Evolutionary conservation across 2,797 vertebrate genomes (phyloP).

Genomic region (Enteromius trimaculatus): DNA sequence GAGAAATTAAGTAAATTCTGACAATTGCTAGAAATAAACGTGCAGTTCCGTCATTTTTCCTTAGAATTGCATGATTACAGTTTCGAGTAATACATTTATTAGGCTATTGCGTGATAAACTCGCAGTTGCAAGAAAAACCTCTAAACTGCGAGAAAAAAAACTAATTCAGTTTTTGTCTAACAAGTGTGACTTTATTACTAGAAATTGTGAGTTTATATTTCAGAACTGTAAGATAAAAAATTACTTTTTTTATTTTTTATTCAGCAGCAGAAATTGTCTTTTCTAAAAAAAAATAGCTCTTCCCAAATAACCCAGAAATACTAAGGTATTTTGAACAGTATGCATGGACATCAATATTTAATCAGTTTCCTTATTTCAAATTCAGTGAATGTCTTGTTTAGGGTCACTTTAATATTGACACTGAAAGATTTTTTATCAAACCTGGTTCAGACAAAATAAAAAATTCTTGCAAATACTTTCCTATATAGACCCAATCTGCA

Average conservation of each 20-base stretch:
- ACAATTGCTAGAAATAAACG: no score
- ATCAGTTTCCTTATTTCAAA: slow-evolving; percentile 31
- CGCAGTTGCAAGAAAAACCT: background rate
- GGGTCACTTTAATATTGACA: slow-evolving; percentile 23
- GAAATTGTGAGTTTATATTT: no score
- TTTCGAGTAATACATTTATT: background rate
- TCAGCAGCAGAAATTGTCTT: no score
- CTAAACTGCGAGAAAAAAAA: no score
- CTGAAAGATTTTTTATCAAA: slow-evolving; percentile 14
- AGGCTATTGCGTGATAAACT: background rate
- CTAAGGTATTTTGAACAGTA: slow-evolving; percentile 11
- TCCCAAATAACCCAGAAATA: background rate
- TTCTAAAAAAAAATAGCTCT: background rate
- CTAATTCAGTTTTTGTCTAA: background rate
- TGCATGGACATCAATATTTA: slow-evolving; percentile 25
- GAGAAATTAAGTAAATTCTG: no score
- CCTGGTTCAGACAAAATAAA: slow-evolving; percentile 11
- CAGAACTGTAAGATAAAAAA: no score
- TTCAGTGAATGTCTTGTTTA: slow-evolving; percentile 22
- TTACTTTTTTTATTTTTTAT: no score
- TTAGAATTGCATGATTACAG: background rate
- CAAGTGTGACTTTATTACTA: no score
- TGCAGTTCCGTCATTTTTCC: background rate
- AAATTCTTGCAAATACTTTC: background rate
- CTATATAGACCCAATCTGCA: background rate